A percentile compares a stretch with the other conserved stretches of the same genome.
Evolutionary conservation across 2,888 invertebrate genomes (phyloP).

Genomic region (Caenorhabditis sp.): DNA sequence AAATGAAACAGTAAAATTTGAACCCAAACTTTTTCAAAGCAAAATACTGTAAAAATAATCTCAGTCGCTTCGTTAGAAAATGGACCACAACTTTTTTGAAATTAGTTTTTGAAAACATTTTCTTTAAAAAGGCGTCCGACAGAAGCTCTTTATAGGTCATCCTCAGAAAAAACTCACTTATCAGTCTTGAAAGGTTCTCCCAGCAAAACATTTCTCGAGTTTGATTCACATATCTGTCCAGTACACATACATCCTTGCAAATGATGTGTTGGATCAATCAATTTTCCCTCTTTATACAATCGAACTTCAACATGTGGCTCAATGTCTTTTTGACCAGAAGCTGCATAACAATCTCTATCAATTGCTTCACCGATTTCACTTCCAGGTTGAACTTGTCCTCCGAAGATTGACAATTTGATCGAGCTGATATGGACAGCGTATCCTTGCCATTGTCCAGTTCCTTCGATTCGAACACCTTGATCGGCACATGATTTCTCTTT

Average conservation of each 20-base stretch:
- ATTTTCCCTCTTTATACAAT: slow-evolving; percentile 57
- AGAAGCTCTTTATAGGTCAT: slow-evolving; percentile 2
- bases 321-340: slow-evolving; percentile 35
- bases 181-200: slow-evolving; percentile 66
- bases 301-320: slow-evolving; percentile 46
- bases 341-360: slow-evolving; percentile 44
- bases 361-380: slow-evolving; percentile 55
- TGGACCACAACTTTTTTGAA: too few relatives aligned
- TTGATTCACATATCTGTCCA: slow-evolving; percentile 71
- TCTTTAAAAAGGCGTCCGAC: too few relatives aligned
- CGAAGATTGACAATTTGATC: slow-evolving; percentile 60
- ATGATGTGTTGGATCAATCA: slow-evolving; percentile 69
- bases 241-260: slow-evolving; percentile 71
- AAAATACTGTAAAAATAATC: not conserved
- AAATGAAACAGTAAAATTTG: not conserved
- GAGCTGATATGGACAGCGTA: slow-evolving; percentile 67
- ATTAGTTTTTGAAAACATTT: too few relatives aligned
- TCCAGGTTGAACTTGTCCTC: slow-evolving; percentile 64
- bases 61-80: too few relatives aligned
- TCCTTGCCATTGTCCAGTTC: slow-evolving; percentile 70
- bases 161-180: slow-evolving; percentile 36
- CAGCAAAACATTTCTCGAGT: slow-evolving; percentile 60
- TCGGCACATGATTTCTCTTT: slow-evolving; percentile 64
- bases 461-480: slow-evolving; percentile 67
- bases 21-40: not conserved